Evolutionary conservation across 2,888 invertebrate species (phyloP).

Genomic region (Blera fallax): DNA sequence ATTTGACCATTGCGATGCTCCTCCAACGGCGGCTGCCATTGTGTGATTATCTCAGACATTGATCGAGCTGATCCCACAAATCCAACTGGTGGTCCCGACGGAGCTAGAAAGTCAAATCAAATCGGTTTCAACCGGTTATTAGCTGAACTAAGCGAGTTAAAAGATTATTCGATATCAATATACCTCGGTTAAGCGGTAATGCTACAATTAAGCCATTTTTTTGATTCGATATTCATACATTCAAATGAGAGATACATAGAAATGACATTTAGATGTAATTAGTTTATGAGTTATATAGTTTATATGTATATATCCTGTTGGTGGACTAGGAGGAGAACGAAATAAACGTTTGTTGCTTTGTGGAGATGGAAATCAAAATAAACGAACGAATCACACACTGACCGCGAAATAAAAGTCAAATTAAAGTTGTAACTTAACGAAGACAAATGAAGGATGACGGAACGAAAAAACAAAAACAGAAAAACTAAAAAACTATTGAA

Average conservation of each 20-base stretch:
- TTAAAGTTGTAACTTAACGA: conserved; percentile 31
- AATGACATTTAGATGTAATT: conserved; percentile 71
- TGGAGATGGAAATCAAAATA: conserved; percentile 41
- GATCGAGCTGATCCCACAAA: conserved; percentile 97
- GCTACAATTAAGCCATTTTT: conserved; percentile 79
- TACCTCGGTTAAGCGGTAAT: conserved; percentile 82
- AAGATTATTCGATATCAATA: conserved; percentile 68
- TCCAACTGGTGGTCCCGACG: conserved; percentile 96
- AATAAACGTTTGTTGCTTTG: conserved; percentile 25
- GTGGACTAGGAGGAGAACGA: background rate
- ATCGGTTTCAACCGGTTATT: background rate
- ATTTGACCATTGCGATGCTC: conserved; percentile 98
- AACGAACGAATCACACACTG: conserved; percentile 13
- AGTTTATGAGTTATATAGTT: conserved; percentile 55
- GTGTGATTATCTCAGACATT: conserved; percentile 96
- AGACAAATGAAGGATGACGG: conserved; percentile 16
- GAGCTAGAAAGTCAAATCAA: conserved; percentile 85
- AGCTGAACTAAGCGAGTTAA: background rate
- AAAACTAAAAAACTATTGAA: background rate
- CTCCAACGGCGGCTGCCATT: conserved; percentile 97
- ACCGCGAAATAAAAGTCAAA: conserved; percentile 32
- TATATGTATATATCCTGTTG: conserved; percentile 45
- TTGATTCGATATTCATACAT: conserved; percentile 73
- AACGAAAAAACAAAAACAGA: background rate
- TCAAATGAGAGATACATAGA: conserved; percentile 72